Evolutionary conservation across 2,797 vertebrate genomes (phyloP), one percentile per base, ranked within the genome.

Genomic region (Darevskia nairensis): DNA sequence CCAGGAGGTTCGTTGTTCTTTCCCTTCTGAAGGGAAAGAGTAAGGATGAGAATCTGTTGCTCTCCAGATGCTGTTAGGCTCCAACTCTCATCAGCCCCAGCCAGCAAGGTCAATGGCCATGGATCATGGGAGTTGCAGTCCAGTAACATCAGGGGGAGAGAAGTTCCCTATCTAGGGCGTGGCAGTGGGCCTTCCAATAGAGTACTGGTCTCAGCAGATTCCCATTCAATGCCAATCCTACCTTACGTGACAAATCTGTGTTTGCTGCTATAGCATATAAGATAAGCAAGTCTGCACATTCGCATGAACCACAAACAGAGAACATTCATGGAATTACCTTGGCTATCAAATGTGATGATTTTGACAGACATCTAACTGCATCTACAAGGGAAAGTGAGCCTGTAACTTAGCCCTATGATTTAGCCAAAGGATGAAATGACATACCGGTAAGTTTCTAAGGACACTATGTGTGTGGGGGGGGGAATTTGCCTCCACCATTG

Each of bases 401-500:
- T n/a, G 39, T 23, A 17, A 0, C 21, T 75, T 44, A 82, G 4
- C 13, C 59, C 9, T 13, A 68, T 68, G 25, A 35, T 76, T 17
- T 68, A 46, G 77, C 23, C 25, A 35, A 86, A 7, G 3, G 2
- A n/a, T 59, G 23, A 72, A 88, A 84, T 64, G 17, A 27, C 35
- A 61, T 72, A 35, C 35, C 35, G 35, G 35, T 35, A 21, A 61
- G 68, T 10, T 69, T 44, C 21, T 55, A 64, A 74, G 66, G 6
- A 21, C 15, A 44, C n/a, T 32, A 39, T 21, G 39, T 74, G 44
- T 41, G 39, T 61, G 66, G 32, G 41, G 81, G 41, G 78, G 29
- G 66, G 35, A 35, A n/a, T 32, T 90, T 90, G 39, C 72, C 89
- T 95, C 15, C 84, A 23, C 78, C 85, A 32, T 89, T 90, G 50